phyloP scores from a whole-genome alignment of 2,888 invertebrate species.

The Carabus problematicus region DNA sequence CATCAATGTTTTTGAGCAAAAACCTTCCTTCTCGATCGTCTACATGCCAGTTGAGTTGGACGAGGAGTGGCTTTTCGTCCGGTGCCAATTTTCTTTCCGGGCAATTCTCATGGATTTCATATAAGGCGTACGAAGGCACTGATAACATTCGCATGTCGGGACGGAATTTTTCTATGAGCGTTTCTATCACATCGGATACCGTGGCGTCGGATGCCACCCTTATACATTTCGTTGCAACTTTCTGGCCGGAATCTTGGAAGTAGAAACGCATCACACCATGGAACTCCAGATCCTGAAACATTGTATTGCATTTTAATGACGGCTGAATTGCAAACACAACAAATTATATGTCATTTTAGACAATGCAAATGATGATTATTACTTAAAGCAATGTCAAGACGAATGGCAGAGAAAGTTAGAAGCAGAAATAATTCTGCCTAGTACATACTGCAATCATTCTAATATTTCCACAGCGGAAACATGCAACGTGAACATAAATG shows the following conservation, averaged over 20 bases:
- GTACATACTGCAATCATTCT: not conserved
- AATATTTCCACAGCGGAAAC: constrained; percentile 17
- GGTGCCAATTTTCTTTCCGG: constrained; percentile 87
- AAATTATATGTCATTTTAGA: too few relatives aligned
- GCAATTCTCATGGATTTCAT: constrained; percentile 72
- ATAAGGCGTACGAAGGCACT: constrained; percentile 75
- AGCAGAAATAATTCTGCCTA: not conserved
- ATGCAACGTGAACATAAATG: constrained; percentile 9
- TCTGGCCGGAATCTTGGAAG: constrained; percentile 98
- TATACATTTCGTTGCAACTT: constrained; percentile 98
- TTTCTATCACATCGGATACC: constrained; percentile 94
- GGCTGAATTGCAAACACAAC: constrained; percentile 10
- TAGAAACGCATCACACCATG: constrained; percentile 99
- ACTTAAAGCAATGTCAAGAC: too few relatives aligned
- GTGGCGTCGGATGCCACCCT: constrained; percentile 97
- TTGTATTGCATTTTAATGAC: constrained; percentile 17
- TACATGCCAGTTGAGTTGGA: constrained; percentile 99
- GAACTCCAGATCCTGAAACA: constrained; percentile 89
- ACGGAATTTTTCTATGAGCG: constrained; percentile 97
- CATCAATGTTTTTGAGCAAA: constrained; percentile 87
- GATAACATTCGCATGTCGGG: constrained; percentile 98
- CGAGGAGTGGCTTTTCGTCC: constrained; percentile 93
- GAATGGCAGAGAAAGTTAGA: constrained; percentile 13
- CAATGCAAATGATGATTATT: not conserved
- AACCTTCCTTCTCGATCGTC: constrained; percentile 98